A percentile compares a stretch with the other conserved stretches of the same genome.
Conservation (phyloP, 2,113 vertebrate genomes). For the Pseudopodoces humilis region DNA sequence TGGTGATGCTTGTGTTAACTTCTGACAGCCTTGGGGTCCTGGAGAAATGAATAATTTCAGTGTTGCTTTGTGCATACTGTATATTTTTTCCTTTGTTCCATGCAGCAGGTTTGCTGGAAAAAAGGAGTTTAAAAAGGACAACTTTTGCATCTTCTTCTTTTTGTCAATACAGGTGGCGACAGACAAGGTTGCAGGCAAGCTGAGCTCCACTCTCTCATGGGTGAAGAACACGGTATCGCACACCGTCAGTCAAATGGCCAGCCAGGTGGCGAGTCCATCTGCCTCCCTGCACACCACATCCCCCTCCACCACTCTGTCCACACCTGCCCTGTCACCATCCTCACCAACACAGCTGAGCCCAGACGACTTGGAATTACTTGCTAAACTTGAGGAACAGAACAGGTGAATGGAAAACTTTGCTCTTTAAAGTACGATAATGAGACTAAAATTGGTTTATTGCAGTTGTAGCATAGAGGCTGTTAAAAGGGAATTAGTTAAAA, state of each 20-base stretch:
- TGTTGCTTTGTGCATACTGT: background rate
- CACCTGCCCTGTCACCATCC: conserved; percentile 83
- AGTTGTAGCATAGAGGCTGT: background rate
- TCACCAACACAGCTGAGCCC: conserved; percentile 90
- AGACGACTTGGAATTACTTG: conserved; percentile 90
- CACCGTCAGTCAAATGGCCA: conserved; percentile 99
- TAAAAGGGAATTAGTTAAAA: background rate
- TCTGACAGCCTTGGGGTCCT: background rate
- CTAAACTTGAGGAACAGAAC: conserved; percentile 97
- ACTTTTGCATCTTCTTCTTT: background rate
- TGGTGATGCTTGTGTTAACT: background rate
- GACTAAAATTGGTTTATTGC: background rate
- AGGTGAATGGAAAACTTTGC: conserved; percentile 75
- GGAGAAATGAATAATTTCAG: background rate
- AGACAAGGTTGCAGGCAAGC: conserved; percentile 96
- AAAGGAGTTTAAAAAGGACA: background rate
- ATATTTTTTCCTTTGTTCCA: background rate
- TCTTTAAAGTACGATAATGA: background rate
- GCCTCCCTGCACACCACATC: conserved; percentile 88
- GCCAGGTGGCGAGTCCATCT: conserved; percentile 93
- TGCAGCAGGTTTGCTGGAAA: background rate
- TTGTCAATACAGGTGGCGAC: conserved; percentile 89
- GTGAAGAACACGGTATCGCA: conserved; percentile 97
- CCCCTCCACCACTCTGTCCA: conserved; percentile 88
- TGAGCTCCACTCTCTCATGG: conserved; percentile 99